These are phyloP conservation scores for Epinephelus fuscoguttatus DNA, from an alignment of 2,113 vertebrate genomes.

Conservation along the genomic window DNA sequence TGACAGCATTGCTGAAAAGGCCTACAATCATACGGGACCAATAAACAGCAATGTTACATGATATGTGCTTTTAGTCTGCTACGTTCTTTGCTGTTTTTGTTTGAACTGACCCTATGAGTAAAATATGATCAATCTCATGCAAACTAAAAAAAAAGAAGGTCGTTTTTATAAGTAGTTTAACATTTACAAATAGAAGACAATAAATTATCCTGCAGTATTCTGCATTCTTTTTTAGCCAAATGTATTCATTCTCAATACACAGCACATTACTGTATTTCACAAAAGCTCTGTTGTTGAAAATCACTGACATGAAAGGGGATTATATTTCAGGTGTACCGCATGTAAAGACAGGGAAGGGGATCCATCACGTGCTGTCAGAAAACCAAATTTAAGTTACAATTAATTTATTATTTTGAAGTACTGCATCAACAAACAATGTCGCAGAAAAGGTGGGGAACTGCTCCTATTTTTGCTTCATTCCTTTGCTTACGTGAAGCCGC, in stretches of 20 bases:
- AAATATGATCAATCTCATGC: background rate
- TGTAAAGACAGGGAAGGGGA: background rate
- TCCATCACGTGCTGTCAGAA: background rate
- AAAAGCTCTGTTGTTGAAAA: background rate
- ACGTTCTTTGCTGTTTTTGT: slow-evolving; percentile 14
- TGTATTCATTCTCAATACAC: background rate
- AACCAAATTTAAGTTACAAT: background rate
- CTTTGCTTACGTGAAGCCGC: background rate
- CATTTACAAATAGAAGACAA: background rate
- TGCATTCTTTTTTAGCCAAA: background rate
- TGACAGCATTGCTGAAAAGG: slow-evolving; percentile 45
- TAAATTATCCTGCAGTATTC: background rate
- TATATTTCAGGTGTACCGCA: background rate
- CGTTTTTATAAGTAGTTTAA: background rate
- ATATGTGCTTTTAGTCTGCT: slow-evolving; percentile 7
- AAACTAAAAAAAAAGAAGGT: background rate
- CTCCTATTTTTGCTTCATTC: background rate
- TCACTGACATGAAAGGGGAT: background rate
- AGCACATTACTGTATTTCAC: background rate
- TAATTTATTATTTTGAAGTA: background rate
- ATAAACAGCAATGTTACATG: slow-evolving; percentile 40
- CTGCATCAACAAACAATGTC: background rate
- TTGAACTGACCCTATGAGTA: background rate
- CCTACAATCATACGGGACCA: slow-evolving; percentile 46
- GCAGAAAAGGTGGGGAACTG: background rate